Base-by-base conservation (phyloP, 1,140 invertebrate species). In the Macrobrachium nipponense region DNA sequence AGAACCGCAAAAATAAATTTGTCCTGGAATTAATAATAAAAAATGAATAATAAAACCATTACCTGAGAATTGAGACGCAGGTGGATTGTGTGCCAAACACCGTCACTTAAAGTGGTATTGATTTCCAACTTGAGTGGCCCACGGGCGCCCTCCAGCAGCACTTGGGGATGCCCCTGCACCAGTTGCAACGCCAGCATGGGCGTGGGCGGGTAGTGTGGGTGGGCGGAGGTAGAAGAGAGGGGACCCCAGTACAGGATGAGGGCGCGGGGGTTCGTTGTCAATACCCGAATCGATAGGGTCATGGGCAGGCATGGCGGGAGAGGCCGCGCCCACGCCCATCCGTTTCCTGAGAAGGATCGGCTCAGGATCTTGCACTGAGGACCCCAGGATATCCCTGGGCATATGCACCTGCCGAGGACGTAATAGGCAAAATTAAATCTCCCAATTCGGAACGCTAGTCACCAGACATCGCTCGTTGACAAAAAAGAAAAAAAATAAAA, bases 271-370 rank as follows among this genome's bases (percentile, higher is more conserved):
- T 96, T 96, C 89, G 94, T 93, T 0, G 98, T 98, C 81, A 98
- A 95, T 90, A 99, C 98, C 91, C 99, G 97, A 81, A 99, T 94
- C 89, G 96, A 97, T 64, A 99, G 93, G 92, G 98, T 96, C 51
- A 97, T 98, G 80, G 95, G 95, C 89, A 98, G 96, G 91, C 98
- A 99, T 95, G 98, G 98, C 90, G 98, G 96, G 11, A 99, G 92
- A 0, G 98, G 94, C 0, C 96, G 95, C 92, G 98, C 98, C 96
- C 98, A 98, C 11, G 98, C 97, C 96, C 96, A 98, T 7, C 97
- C 97, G 88, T 95, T 96, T 0, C 96, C 96, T 87, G 94, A 93
- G 92, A 99, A 99, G 90, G 96, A 97, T 90, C 98, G 93, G 0
- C 96, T 95, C 0, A 97, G 98, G 92, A 98, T 96, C 91, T 99